A percentile compares a stretch with the other conserved stretches of the same genome.
These are phyloP conservation scores for Melanocharis versteri DNA, from an alignment of 2,113 vertebrate species.

Conservation along the genomic window DNA sequence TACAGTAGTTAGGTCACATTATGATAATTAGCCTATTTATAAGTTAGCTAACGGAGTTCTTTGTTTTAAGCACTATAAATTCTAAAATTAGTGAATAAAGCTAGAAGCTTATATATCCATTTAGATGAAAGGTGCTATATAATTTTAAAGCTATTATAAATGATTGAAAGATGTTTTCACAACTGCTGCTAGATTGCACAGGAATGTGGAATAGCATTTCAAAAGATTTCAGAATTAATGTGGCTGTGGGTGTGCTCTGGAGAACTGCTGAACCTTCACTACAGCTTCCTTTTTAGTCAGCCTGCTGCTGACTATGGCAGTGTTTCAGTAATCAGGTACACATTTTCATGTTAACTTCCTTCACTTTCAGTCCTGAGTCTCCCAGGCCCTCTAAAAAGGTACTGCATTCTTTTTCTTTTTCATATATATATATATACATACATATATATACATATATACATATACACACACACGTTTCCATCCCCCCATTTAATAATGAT, in stretches of 20 bases:
- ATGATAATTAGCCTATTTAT: constrained; percentile 48
- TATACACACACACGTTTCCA: not conserved
- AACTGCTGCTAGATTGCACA: constrained; percentile 36
- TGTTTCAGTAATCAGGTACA: constrained; percentile 9
- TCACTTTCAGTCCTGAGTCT: not conserved
- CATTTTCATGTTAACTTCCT: not conserved
- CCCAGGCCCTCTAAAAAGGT: not conserved
- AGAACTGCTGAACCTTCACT: constrained; percentile 50
- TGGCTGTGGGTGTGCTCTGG: not conserved
- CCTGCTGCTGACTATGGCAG: not conserved
- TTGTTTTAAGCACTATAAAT: constrained; percentile 45
- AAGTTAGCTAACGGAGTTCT: not conserved
- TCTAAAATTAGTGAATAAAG: constrained; percentile 52
- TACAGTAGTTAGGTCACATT: constrained; percentile 11
- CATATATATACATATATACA: no score
- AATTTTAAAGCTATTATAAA: constrained; percentile 50
- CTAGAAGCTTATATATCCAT: constrained; percentile 3
- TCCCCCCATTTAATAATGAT: not conserved
- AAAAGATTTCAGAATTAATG: constrained; percentile 46
- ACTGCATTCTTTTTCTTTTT: not conserved
- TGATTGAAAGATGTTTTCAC: constrained; percentile 57
- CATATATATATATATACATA: accelerated
- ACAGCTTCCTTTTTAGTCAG: constrained; percentile 21
- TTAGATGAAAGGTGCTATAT: constrained; percentile 26
- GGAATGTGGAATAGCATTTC: constrained; percentile 34